Evolutionary conservation across 1,140 invertebrate species (phyloP), one percentile per base, ranked within the genome.

Genomic region (Drosophila mayri): DNA sequence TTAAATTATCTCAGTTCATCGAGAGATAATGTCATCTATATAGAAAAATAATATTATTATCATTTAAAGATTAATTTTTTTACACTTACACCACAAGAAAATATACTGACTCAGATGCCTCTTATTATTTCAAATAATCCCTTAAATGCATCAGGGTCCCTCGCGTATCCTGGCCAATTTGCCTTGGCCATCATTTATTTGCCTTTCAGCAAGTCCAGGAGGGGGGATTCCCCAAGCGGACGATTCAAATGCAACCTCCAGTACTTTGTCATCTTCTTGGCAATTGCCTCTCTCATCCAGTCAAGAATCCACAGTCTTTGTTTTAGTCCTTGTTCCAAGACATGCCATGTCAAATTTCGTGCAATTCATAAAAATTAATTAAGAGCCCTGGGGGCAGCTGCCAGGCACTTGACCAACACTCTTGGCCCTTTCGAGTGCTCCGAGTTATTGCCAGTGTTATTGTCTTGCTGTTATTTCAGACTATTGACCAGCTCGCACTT

Each of bases 341-440:
- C 65, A 46, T 61, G 61, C 52, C 65, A 64, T 74, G 71, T 52
- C 68, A 64, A 79, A 71, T 88, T 88, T 80, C 59, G 70, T 80
- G 85, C 85, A 88, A 90, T 88, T 90, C 81, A 90, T 90, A 84
- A 81, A 90, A 88, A 88, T 90, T 88, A 90, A 88, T 88, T 88
- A 88, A 88, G 85, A 90, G 82, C 55, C 82, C 74, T 68, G 55
- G 41, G 41, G 49, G 43, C 43, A 49, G 50, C 65, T 87, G 79
- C 66, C 84, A 84, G 72, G 59, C 77, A 81, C 85, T 88, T 90
- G 85, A 78, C 77, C 76, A 88, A 70, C 59, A 61, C 49, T 59
- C 28, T 16, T 35, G 47, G 38, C 44, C n/a, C 20, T 38, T 61
- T 76, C 38, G 49, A 81, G 44, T 50, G 70, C 70, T 64, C 70